Evolutionary conservation across 2,113 vertebrate genomes (phyloP).

Genomic region (Mohoua ochrocephala): DNA sequence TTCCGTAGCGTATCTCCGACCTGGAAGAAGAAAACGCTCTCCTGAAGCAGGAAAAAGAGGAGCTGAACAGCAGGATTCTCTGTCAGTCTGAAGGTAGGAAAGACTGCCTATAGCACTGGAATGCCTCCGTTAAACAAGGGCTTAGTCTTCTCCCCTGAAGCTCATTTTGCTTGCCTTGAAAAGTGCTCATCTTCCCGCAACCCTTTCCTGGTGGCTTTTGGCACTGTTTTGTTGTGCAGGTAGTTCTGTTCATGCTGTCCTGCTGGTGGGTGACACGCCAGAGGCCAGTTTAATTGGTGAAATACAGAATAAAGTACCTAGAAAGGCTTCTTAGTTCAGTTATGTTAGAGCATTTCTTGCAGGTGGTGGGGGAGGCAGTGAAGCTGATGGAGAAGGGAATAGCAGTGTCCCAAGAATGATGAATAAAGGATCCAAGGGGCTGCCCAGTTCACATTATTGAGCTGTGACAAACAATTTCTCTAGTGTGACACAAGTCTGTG

Average conservation of each 20-base stretch:
- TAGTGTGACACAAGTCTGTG: not conserved
- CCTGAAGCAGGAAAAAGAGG: constrained; percentile 90
- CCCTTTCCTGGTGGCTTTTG: not conserved
- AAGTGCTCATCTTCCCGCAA: rapidly evolving
- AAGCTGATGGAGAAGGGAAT: not conserved
- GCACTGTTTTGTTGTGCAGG: not conserved
- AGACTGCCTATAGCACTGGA: rapidly evolving
- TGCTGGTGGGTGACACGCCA: not conserved
- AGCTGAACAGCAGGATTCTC: constrained; percentile 82
- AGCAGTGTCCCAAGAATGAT: not conserved
- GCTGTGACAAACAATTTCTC: not conserved
- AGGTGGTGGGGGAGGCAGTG: not conserved
- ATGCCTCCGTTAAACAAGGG: rapidly evolving
- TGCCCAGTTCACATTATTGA: not conserved
- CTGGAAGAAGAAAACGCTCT: constrained; percentile 85
- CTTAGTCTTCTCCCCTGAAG: not conserved
- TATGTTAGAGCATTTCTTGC: not conserved
- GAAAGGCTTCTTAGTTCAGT: not conserved
- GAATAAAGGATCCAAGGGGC: not conserved
- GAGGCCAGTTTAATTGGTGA: not conserved
- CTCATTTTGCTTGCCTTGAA: not conserved
- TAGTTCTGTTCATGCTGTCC: not conserved
- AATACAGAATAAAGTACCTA: not conserved
- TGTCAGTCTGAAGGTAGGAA: constrained; percentile 76
- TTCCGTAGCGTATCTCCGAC: constrained; percentile 79